Conservation (phyloP, 2,888 invertebrate genomes). For the Rambutsinella grinnellia region DNA sequence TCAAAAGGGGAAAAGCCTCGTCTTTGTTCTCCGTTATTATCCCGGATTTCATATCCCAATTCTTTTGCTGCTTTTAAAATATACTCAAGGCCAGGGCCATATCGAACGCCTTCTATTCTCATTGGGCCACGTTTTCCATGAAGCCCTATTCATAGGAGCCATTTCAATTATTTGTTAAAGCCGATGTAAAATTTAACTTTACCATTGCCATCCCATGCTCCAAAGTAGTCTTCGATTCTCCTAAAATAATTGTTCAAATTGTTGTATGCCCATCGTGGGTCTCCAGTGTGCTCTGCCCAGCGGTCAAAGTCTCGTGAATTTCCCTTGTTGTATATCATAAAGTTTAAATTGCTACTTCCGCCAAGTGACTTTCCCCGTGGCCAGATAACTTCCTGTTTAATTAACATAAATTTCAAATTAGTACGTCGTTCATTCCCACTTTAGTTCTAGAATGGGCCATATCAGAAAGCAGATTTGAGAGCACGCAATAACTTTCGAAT, state of each 20-base stretch:
- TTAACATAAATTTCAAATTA: too few species aligned
- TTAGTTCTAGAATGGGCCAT: too few species aligned
- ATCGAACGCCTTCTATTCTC: conserved; percentile 13
- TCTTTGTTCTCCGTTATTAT: conserved; percentile 29
- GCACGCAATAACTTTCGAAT: too few species aligned
- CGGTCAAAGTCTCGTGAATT: conserved; percentile 76
- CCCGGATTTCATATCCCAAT: conserved; percentile 15
- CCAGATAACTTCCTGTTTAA: not conserved
- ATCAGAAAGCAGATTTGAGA: too few species aligned
- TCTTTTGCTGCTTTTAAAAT: conserved; percentile 23
- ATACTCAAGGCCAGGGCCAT: conserved; percentile 7
- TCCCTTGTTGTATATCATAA: conserved; percentile 71
- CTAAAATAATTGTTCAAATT: conserved; percentile 70
- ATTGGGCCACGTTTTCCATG: conserved; percentile 36
- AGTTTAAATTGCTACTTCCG: conserved; percentile 17
- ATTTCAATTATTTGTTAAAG: not conserved
- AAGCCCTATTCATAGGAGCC: too few species aligned
- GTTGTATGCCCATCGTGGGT: conserved; percentile 69
- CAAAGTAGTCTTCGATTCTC: conserved; percentile 66
- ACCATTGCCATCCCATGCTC: conserved; percentile 25
- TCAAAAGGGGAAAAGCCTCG: conserved; percentile 27
- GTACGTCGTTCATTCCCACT: too few species aligned
- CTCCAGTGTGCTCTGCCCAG: conserved; percentile 74
- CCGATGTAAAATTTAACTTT: not conserved
- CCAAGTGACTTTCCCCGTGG: conserved; percentile 19